Conservation (phyloP, 2,888 invertebrate species). For the Polymixis lichenea region DNA sequence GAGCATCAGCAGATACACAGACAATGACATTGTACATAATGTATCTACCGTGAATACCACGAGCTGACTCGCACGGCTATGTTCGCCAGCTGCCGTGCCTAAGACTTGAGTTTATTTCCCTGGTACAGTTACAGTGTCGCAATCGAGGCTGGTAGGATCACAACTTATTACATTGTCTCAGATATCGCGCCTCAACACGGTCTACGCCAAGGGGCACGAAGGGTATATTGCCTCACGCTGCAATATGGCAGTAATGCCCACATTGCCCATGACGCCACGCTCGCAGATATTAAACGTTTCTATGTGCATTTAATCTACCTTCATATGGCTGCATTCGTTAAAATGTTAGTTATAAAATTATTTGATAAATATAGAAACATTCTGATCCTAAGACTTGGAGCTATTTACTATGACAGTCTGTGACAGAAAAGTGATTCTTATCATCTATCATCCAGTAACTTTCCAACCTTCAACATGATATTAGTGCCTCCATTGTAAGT, state of each 20-base stretch:
- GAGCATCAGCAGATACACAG: constrained; percentile 43
- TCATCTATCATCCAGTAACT: background rate
- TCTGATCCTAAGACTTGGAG: background rate
- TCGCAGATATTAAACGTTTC: background rate
- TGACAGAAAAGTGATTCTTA: background rate
- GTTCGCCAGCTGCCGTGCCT: background rate
- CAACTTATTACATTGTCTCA: background rate
- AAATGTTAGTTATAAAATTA: background rate
- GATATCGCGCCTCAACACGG: background rate
- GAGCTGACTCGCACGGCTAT: background rate
- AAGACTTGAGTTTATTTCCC: background rate
- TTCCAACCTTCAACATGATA: background rate
- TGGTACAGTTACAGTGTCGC: background rate
- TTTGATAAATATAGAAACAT: background rate
- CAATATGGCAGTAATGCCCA: background rate
- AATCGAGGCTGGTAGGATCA: background rate
- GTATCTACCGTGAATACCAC: constrained; percentile 3
- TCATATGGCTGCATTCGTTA: background rate
- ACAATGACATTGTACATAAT: constrained; percentile 35
- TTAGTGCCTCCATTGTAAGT: background rate
- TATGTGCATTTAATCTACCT: background rate
- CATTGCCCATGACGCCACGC: background rate
- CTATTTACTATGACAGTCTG: background rate
- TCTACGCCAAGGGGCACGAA: background rate
- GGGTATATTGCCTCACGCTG: background rate